Base-by-base conservation (phyloP, 1,140 invertebrate species). In the Zaprionus lachaisei region DNA sequence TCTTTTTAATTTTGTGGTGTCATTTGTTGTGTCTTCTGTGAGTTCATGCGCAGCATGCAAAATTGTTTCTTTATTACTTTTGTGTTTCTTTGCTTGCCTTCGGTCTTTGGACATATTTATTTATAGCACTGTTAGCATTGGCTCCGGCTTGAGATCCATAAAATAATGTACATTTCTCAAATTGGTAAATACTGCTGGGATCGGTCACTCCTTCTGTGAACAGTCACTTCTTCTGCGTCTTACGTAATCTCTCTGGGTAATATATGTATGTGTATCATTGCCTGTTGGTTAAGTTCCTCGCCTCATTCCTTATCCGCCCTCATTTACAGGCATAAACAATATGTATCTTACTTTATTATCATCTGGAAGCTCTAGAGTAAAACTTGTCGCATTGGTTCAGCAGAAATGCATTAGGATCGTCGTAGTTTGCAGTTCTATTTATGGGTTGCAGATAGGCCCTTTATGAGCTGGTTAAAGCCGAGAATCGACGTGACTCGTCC, bases 361-460 rank as follows among this genome's bases (percentile, higher is more conserved):
- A 17, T 47, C n/a, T 17, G n/a, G 41, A 44, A n/a, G 6, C 41
- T 44, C 31, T 34, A 34, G 31, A 0, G 9, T 38, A 12, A 15
- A 15, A 38, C 12, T 14, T 38, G 37, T 38, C 14, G 4, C 41
- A n/a, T 44, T 7, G 6, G 41, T 44, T 17, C 9, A 11, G 47
- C 31, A 41, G 3, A 49, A 5, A 11, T 51, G 47, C 47, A 51
- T 51, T 51, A 51, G 47, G 47, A 20, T 51, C 17, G 24, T 56
- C 15, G 14, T 6, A 56, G 26, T 56, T 26, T 14, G 5, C 22
- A 15, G 22, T 14, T 56, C 54, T 26, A 28, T 56, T 56, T 56
- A 66, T 55, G 80, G 68, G 77, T 81, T 83, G 78, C 78, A 87
- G 84, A 87, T 89, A 47, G 41, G 79, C 47, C 85, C 73, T 87